These are phyloP conservation scores for Bombus superbus DNA, from an alignment of 1,140 invertebrate genomes.

Conservation along the genomic window DNA sequence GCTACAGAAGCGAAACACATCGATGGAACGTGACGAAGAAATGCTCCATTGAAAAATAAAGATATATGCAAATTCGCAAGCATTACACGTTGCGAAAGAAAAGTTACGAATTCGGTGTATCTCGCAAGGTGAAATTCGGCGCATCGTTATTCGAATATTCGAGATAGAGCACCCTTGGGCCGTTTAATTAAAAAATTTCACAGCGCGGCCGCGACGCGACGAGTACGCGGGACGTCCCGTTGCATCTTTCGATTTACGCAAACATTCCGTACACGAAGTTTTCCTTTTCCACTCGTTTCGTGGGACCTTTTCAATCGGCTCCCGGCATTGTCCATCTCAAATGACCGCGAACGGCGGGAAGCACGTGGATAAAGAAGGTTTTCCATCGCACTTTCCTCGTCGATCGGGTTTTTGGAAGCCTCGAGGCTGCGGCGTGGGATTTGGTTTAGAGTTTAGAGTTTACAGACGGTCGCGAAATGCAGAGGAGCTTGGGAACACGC, in stretches of 20 bases:
- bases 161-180: not conserved
- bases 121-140: not conserved
- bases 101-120: too few relatives aligned
- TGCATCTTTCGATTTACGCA: constrained; percentile 25
- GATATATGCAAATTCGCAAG: too few relatives aligned
- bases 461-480: not conserved
- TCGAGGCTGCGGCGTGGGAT: not conserved
- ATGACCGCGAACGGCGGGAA: not conserved
- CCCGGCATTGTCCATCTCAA: not conserved
- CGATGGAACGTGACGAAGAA: too few relatives aligned
- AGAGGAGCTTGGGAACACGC: not conserved
- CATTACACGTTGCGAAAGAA: too few relatives aligned
- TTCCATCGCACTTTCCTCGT: not conserved
- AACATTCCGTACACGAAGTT: constrained; percentile 4
- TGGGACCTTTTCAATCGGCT: not conserved
- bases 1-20: too few relatives aligned
- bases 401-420: not conserved
- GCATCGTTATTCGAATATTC: constrained; percentile 22
- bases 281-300: not conserved
- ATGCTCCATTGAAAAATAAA: too few relatives aligned
- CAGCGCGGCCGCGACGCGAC: not conserved
- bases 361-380: not conserved
- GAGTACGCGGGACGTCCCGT: not conserved
- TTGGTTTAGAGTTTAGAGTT: not conserved
- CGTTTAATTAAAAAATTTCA: constrained; percentile 63